phyloP scores from a whole-genome alignment of 2,888 invertebrate genomes.

The Amblyteles armatorius region DNA sequence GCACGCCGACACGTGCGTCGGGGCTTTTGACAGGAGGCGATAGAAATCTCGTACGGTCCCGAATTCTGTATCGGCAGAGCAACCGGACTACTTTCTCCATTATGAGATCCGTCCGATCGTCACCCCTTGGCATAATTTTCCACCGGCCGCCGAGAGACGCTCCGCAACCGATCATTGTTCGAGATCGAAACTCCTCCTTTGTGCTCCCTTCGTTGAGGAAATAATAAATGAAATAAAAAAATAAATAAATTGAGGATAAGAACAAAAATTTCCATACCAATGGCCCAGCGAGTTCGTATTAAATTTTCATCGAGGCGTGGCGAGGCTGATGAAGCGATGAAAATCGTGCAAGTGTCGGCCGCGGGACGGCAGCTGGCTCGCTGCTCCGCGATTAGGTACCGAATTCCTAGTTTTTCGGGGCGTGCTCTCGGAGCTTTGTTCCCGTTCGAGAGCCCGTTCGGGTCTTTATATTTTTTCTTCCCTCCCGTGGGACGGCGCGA shows the following conservation, averaged over 20 bases:
- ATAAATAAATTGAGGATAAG: constrained; percentile 11
- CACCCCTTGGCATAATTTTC: constrained; percentile 41
- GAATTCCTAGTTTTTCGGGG: constrained; percentile 23
- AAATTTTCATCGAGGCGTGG: constrained; percentile 28
- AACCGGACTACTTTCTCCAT: constrained; percentile 49
- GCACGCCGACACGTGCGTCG: constrained; percentile 50
- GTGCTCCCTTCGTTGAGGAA: constrained; percentile 21
- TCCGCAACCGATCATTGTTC: constrained; percentile 46
- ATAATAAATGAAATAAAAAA: constrained; percentile 10
- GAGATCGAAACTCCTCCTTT: constrained; percentile 50
- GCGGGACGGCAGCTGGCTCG: background rate
- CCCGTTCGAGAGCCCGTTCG: constrained; percentile 16
- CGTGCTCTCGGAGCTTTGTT: constrained; percentile 47
- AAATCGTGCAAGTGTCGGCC: background rate
- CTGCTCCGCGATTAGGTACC: background rate
- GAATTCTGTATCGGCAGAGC: constrained; percentile 35
- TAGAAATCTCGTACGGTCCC: constrained; percentile 37
- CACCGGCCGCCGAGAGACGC: constrained; percentile 1
- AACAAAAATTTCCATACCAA: constrained; percentile 39
- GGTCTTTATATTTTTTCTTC: constrained; percentile 18
- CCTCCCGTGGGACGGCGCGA: constrained; percentile 43
- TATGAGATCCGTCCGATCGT: constrained; percentile 52
- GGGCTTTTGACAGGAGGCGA: constrained; percentile 21
- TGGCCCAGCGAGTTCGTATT: constrained; percentile 42
- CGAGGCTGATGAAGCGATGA: constrained; percentile 10